A percentile compares a stretch with the other conserved stretches of the same genome.
These are phyloP conservation scores for Thalpophila matura DNA, from an alignment of 2,888 invertebrate species.

Conservation along the genomic window DNA sequence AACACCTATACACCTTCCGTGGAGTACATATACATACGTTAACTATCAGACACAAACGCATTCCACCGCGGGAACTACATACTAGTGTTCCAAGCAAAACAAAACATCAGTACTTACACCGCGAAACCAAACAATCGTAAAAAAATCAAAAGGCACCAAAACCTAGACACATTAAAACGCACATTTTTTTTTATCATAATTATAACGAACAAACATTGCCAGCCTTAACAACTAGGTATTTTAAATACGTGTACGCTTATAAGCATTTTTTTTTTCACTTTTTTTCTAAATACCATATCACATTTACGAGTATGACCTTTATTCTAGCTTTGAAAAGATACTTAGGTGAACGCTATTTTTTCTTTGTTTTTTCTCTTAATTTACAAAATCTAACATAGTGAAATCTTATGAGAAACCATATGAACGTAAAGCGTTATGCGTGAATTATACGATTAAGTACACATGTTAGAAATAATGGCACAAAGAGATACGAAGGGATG, in stretches of 20 bases:
- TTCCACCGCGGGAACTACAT: conserved; percentile 18
- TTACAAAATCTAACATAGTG: conserved; percentile 74
- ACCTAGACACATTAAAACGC: conserved; percentile 29
- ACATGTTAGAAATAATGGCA: conserved; percentile 74
- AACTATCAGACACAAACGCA: conserved; percentile 27
- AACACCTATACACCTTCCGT: conserved; percentile 12
- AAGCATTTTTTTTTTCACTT: conserved; percentile 80
- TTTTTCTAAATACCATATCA: conserved; percentile 85
- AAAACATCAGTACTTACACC: conserved; percentile 37
- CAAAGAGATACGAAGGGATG: conserved; percentile 68
- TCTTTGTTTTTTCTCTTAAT: conserved; percentile 67
- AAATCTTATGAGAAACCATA: conserved; percentile 66
- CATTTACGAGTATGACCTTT: conserved; percentile 86
- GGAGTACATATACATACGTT: conserved; percentile 7
- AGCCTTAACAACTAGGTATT: conserved; percentile 77
- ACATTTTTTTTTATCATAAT: conserved; percentile 44
- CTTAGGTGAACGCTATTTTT: conserved; percentile 79
- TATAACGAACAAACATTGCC: conserved; percentile 63
- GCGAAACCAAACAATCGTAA: conserved; percentile 31
- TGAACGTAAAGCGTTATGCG: conserved; percentile 67
- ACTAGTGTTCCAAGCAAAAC: conserved; percentile 23
- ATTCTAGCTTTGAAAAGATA: conserved; percentile 76
- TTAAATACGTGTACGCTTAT: conserved; percentile 79
- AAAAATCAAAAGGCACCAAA: conserved; percentile 53
- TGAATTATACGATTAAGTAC: conserved; percentile 74